Evolutionary conservation across 1,140 invertebrate genomes (phyloP).

Genomic region (Tetramorium simillimum): DNA sequence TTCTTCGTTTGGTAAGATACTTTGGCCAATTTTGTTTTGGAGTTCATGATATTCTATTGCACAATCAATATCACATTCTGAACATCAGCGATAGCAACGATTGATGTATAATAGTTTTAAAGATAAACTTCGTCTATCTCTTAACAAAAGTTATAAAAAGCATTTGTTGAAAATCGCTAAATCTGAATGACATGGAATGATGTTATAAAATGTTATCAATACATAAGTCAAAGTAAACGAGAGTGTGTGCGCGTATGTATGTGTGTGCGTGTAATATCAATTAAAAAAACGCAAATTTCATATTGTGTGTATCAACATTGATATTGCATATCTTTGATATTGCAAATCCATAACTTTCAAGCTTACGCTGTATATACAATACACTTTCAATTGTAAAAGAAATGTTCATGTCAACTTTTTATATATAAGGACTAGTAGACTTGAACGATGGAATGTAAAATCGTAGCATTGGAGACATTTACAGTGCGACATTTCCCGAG

Average conservation of each 20-base stretch:
- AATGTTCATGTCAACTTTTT: not conserved
- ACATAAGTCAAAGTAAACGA: not conserved
- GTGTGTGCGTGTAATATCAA: conserved; percentile 27
- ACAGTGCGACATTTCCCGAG: not conserved
- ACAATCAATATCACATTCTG: not conserved
- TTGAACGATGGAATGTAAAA: conserved; percentile 25
- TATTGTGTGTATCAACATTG: conserved; percentile 36
- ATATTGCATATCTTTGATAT: conserved; percentile 30
- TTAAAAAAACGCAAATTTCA: conserved; percentile 25
- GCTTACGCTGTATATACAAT: conserved; percentile 9
- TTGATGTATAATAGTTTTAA: not conserved
- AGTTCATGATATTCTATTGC: not conserved
- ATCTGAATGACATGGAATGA: conserved; percentile 1
- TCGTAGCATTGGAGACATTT: not conserved
- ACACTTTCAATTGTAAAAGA: conserved; percentile 37
- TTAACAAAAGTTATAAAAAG: conserved; percentile 2
- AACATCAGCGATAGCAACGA: not conserved
- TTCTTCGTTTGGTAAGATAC: not conserved
- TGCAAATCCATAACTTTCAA: conserved; percentile 39
- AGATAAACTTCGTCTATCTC: not conserved
- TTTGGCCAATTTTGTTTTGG: not conserved
- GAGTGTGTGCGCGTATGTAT: not conserved
- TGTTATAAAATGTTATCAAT: conserved; percentile 26
- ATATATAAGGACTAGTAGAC: conserved; percentile 2
- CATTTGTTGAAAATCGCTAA: conserved; percentile 28